Percentiles rank a stretch among this genome's conserved stretches.
These are phyloP conservation scores for Congeria kusceri DNA, from an alignment of 2,888 invertebrate species.

Conservation along the genomic window DNA sequence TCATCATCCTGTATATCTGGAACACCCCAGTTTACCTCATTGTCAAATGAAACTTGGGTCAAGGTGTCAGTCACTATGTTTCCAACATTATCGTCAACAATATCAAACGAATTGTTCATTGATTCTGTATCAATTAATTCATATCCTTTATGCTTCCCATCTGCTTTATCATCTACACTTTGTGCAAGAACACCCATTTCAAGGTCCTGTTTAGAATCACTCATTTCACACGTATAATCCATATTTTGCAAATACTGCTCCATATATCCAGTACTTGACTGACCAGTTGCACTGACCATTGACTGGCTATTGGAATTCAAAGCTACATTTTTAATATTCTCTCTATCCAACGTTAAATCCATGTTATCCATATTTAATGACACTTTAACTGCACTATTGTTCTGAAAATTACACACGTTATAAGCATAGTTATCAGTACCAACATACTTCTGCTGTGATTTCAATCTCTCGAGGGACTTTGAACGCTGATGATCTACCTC, in stretches of 20 bases:
- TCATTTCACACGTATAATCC: background rate
- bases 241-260: background rate
- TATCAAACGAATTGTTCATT: background rate
- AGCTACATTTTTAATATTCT: no score
- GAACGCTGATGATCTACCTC: slow-evolving; percentile 71
- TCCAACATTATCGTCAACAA: background rate
- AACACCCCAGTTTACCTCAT: background rate
- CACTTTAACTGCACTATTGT: slow-evolving; percentile 24
- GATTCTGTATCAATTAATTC: background rate
- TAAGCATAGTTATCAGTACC: slow-evolving; percentile 20
- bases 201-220: no score
- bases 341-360: background rate
- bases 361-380: slow-evolving; percentile 37
- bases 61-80: background rate
- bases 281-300: no score
- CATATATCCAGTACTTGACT: no score
- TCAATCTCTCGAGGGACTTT: slow-evolving; percentile 68
- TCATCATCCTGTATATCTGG: background rate
- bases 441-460: slow-evolving; percentile 42
- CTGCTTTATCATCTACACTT: slow-evolving; percentile 6
- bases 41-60: background rate
- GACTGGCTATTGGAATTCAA: no score
- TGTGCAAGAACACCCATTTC: background rate
- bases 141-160: background rate
- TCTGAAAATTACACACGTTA: slow-evolving; percentile 5